Conservation (phyloP, 2,888 invertebrate genomes). For the Lasioglossum calceatum region DNA sequence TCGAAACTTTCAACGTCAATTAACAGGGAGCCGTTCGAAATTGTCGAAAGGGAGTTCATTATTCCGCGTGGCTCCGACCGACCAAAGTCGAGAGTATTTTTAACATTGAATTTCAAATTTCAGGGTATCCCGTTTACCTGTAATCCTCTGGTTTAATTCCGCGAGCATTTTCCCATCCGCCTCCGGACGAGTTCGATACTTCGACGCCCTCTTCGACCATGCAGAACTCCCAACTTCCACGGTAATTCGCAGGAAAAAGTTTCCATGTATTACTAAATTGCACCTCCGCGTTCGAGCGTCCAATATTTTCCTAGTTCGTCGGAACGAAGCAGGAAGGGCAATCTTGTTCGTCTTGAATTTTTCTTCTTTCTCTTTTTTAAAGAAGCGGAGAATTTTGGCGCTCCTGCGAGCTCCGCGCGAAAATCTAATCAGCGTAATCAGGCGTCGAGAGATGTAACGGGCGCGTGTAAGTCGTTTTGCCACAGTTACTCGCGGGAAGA, state of each 20-base stretch:
- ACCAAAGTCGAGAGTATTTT: neutral
- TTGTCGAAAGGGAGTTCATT: neutral
- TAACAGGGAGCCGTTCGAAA: neutral
- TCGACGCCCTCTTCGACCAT: neutral
- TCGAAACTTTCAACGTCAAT: neutral
- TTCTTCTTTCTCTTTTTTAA: neutral
- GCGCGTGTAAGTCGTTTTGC: neutral
- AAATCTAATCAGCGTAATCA: neutral
- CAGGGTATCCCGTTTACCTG: constrained; percentile 3
- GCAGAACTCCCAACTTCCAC: constrained; percentile 6
- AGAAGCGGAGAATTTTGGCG: neutral
- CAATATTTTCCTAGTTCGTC: neutral
- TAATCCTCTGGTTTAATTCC: constrained; percentile 13
- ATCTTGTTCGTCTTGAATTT: neutral
- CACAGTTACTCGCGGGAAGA: constrained; percentile 17
- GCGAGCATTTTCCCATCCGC: constrained; percentile 4
- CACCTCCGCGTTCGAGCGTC: neutral
- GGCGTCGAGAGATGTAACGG: neutral
- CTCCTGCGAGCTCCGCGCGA: neutral
- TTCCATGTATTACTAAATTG: constrained; percentile 9
- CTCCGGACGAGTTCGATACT: neutral
- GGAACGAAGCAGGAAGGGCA: neutral
- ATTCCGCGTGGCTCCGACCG: neutral
- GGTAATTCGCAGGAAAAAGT: constrained; percentile 33
- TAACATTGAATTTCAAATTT: constrained; percentile 13